phyloP scores from a whole-genome alignment of 1,140 invertebrate genomes.

The Drosophila obscura region DNA sequence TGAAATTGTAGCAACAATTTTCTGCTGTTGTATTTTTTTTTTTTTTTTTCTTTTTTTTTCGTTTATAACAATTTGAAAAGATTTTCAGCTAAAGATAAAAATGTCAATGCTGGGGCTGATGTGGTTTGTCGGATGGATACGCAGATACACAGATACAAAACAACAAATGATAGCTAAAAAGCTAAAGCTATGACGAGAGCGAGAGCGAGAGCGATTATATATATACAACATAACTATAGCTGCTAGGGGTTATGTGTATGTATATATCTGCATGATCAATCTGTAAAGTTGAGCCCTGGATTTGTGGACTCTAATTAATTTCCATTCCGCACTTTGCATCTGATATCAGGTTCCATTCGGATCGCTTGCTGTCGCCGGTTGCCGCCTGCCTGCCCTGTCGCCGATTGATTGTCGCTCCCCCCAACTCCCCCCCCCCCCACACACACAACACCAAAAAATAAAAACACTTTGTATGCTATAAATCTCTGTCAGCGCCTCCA shows the following conservation, averaged over 20 bases:
- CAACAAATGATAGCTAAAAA: constrained; percentile 4
- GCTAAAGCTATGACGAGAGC: too few relatives aligned
- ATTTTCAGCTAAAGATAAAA: constrained; percentile 78
- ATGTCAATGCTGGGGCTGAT: constrained; percentile 69
- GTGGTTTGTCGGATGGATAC: constrained; percentile 67
- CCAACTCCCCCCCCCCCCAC: not conserved
- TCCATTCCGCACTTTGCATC: constrained; percentile 52
- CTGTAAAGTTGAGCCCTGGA: constrained; percentile 27
- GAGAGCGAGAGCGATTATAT: not conserved
- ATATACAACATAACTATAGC: constrained; percentile 2
- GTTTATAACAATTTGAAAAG: constrained; percentile 80
- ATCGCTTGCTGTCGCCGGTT: constrained; percentile 6
- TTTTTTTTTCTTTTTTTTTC: constrained; percentile 57
- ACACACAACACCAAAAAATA: constrained; percentile 26
- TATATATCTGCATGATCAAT: constrained; percentile 32
- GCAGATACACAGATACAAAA: constrained; percentile 28
- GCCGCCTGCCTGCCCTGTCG: constrained; percentile 11
- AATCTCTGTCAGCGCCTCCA: constrained; percentile 68
- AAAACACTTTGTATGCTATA: constrained; percentile 47
- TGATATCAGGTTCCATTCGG: constrained; percentile 55
- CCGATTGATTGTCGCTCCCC: constrained; percentile 28
- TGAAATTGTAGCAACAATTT: constrained; percentile 36
- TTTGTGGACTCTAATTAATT: constrained; percentile 71
- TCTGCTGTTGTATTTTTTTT: constrained; percentile 49
- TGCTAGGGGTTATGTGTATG: not conserved